Evolutionary conservation across 2,797 vertebrate genomes (phyloP), one percentile per base, ranked within the genome.

Genomic region (Steatocranus sp.): DNA sequence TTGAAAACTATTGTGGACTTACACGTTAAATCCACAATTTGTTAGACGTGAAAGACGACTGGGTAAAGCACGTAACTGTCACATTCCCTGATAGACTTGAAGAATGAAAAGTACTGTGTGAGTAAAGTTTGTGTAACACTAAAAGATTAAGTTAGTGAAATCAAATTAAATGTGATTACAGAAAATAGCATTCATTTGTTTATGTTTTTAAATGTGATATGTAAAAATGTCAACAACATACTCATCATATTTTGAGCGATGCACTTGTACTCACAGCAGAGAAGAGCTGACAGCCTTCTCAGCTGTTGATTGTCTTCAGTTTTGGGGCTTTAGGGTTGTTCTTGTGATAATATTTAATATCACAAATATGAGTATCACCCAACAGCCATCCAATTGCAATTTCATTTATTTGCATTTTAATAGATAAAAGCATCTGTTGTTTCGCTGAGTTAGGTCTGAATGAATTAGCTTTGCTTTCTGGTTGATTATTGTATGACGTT

Each of bases 391-490:
- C 75, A 87, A 91, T 85, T 78, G 53, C 54, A 75, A 84, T 93
- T 89, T 91, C 50, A 84, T 74, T 77, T 88, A 48, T 89, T 89
- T 88, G 38, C 56, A 87, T 90, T 81, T 38, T 25, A 86, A 81
- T 20, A 83, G 43, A 90, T 84, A 50, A 91, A 81, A 82, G 38
- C 18, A 12, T 87, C 56, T 84, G 32, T 89, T 86, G 70, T 90
- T 81, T 66, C 43, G 43, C 63, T 76, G 75, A 53, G 87, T 86
- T 80, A 41, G 34, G 48, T 38, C 34, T 75, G 5, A 88, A 87
- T 34, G 10, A 61, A 86, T 92, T 87, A 2, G 77, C 18, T 91
- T 81, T 82, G 54, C 85, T 83, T 82, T 89, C 54, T 76, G 77
- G 78, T 70, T 23, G 38, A 87, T 84, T 83, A 83, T 18, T 66